Evolutionary conservation across 2,888 invertebrate genomes (phyloP).

Genomic region (Erebia palarica): DNA sequence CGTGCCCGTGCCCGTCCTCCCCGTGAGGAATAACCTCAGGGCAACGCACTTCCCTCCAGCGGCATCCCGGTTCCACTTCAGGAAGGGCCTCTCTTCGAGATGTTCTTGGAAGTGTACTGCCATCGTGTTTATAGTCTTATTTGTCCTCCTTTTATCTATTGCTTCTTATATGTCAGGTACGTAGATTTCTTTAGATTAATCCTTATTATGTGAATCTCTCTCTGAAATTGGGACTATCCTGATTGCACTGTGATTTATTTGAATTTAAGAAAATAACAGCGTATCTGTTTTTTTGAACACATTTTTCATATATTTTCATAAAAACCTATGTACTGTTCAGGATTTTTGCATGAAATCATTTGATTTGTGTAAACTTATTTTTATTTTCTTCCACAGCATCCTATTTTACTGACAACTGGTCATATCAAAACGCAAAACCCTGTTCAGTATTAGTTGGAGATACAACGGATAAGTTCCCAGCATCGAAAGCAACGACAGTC

Average conservation of each 20-base stretch:
- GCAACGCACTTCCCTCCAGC: conserved; percentile 88
- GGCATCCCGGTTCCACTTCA: conserved; percentile 91
- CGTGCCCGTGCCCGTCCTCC: conserved; percentile 89
- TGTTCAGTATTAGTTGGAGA: conserved; percentile 93
- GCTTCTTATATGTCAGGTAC: conserved; percentile 94
- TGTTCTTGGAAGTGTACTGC: conserved; percentile 97
- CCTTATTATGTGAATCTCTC: neutral
- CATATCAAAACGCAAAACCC: conserved; percentile 91
- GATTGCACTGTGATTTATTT: too few relatives aligned
- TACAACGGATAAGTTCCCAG: conserved; percentile 85
- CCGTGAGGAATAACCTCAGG: conserved; percentile 88
- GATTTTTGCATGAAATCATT: neutral
- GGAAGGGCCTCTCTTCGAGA: conserved; percentile 91
- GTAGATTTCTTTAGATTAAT: conserved; percentile 28
- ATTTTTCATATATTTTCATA: too few relatives aligned
- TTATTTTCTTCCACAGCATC: conserved; percentile 82
- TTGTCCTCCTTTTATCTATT: conserved; percentile 91
- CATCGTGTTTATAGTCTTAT: conserved; percentile 92
- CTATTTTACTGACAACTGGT: conserved; percentile 90
- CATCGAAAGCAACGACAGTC: conserved; percentile 87
- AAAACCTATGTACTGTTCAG: too few relatives aligned
- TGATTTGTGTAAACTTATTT: neutral
- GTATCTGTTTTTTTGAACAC: too few relatives aligned
- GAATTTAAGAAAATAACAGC: too few relatives aligned
- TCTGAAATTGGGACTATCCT: neutral